phyloP scores from a whole-genome alignment of 1,140 invertebrate genomes.

The Pachyrhynchus sulphureomaculatus region DNA sequence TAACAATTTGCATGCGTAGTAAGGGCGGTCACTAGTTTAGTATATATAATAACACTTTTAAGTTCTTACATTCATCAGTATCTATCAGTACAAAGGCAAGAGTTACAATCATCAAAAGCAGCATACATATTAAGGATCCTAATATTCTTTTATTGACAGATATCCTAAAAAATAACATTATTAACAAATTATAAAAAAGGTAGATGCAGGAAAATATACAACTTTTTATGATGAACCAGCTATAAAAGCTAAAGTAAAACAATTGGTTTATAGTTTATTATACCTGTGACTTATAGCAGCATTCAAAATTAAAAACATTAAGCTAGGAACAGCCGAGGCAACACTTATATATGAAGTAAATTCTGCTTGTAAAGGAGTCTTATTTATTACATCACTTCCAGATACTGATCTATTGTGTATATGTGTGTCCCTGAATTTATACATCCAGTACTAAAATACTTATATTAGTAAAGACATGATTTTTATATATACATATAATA shows the following conservation, averaged over 20 bases:
- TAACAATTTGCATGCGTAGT: too few species aligned
- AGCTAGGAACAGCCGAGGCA: conserved; percentile 80
- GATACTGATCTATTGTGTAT: conserved; percentile 59
- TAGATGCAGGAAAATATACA: too few species aligned
- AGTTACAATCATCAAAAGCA: conserved; percentile 78
- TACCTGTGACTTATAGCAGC: conserved; percentile 76
- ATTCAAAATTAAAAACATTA: conserved; percentile 81
- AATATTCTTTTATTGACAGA: conserved; percentile 72
- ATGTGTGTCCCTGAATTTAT: conserved; percentile 82
- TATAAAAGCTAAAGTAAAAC: too few species aligned
- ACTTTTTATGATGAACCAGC: too few species aligned
- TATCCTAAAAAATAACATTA: conserved; percentile 62
- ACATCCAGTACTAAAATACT: conserved; percentile 91
- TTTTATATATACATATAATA: too few species aligned
- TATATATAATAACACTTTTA: conserved; percentile 1
- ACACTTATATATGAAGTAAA: conserved; percentile 87
- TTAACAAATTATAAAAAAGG: too few species aligned
- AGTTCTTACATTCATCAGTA: conserved; percentile 74
- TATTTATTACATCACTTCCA: conserved; percentile 49
- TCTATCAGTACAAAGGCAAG: conserved; percentile 78
- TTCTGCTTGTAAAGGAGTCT: conserved; percentile 75
- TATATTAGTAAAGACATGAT: too few species aligned
- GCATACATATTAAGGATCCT: conserved; percentile 70
- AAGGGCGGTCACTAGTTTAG: conserved; percentile 11
- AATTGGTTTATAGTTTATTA: too few species aligned